Percentiles rank a stretch among this genome's conserved stretches.
phyloP scores from a whole-genome alignment of 2,888 invertebrate species.

The Protodeltote pygarga region DNA sequence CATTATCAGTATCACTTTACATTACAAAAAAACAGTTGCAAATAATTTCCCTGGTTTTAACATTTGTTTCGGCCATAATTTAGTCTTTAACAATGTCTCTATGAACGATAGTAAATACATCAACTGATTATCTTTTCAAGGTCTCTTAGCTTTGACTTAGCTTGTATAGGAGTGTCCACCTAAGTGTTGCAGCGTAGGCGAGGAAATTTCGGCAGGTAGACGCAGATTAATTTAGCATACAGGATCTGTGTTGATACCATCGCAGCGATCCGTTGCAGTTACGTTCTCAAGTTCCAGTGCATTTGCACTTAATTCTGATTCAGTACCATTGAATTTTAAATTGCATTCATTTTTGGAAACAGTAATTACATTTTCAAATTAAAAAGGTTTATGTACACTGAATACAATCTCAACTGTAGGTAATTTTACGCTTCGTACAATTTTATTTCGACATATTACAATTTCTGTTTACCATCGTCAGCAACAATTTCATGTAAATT shows the following conservation, averaged over 20 bases:
- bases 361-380: slow-evolving; percentile 17
- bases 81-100: too few species aligned
- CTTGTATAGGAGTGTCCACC: slow-evolving; percentile 42
- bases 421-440: slow-evolving; percentile 46
- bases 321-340: slow-evolving; percentile 11
- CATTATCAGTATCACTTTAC: too few species aligned
- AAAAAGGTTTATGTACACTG: slow-evolving; percentile 19
- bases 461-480: slow-evolving; percentile 25
- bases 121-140: slow-evolving; percentile 10
- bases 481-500: slow-evolving; percentile 50
- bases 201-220: slow-evolving; percentile 82
- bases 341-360: slow-evolving; percentile 1
- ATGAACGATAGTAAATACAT: not conserved
- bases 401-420: slow-evolving; percentile 22
- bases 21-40: not conserved
- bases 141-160: slow-evolving; percentile 35
- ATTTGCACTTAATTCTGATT: slow-evolving; percentile 19
- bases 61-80: too few species aligned
- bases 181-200: slow-evolving; percentile 65
- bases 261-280: slow-evolving; percentile 46
- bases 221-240: slow-evolving; percentile 65
- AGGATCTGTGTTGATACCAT: slow-evolving; percentile 66
- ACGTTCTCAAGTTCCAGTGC: slow-evolving; percentile 28
- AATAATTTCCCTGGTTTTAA: too few species aligned
- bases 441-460: slow-evolving; percentile 43